phyloP scores from a whole-genome alignment of 2,888 invertebrate genomes.

The Cordylochernes scorpioides region DNA sequence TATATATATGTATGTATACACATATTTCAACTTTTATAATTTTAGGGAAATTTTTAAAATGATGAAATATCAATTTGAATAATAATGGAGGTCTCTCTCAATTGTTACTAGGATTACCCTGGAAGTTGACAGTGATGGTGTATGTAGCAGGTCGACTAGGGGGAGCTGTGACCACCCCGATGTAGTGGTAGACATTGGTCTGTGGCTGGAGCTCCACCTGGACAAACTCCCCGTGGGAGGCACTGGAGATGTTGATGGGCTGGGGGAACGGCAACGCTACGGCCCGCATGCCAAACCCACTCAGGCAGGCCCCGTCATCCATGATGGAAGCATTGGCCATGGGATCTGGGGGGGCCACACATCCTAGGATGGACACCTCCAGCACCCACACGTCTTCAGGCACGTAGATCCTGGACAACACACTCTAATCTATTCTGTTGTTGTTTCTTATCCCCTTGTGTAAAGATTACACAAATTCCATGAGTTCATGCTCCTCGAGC shows the following conservation, averaged over 20 bases:
- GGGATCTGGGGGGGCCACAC: conserved; percentile 18
- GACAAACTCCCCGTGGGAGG: conserved; percentile 17
- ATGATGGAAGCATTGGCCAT: neutral
- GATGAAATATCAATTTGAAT: too few relatives aligned
- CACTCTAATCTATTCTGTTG: too few relatives aligned
- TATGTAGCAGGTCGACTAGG: conserved; percentile 23
- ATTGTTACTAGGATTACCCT: conserved; percentile 12
- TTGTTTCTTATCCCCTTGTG: too few relatives aligned
- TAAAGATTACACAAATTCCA: too few relatives aligned
- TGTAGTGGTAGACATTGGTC: conserved; percentile 26
- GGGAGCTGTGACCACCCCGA: conserved; percentile 24
- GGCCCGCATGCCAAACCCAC: conserved; percentile 21
- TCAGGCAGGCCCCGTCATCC: conserved; percentile 19
- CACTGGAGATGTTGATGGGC: conserved; percentile 18
- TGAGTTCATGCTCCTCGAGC: too few relatives aligned
- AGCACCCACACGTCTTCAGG: conserved; percentile 25
- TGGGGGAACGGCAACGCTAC: conserved; percentile 21
- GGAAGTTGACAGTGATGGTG: conserved; percentile 21
- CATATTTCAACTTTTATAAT: too few relatives aligned
- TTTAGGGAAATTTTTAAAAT: too few relatives aligned
- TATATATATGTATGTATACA: too few relatives aligned
- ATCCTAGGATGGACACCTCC: conserved; percentile 22
- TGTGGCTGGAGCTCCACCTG: conserved; percentile 23
- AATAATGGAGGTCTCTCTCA: too few relatives aligned
- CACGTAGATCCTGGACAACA: conserved; percentile 23